Evolutionary conservation across 2,113 vertebrate genomes (phyloP).

Genomic region (Cyprinus carpio): DNA sequence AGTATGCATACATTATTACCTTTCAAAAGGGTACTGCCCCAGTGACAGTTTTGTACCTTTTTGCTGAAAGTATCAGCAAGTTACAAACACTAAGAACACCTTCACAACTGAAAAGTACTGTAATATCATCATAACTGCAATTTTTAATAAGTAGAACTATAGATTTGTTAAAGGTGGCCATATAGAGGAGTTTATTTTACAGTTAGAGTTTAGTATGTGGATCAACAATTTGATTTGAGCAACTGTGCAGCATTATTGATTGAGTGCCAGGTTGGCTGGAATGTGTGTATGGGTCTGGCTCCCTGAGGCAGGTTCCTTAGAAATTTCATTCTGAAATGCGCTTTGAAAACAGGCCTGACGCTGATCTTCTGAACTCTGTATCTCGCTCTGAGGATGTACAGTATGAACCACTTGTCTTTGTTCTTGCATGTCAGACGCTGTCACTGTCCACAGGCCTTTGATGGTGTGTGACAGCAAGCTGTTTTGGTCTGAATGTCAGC

Average conservation of each 20-base stretch:
- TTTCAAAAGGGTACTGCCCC: too few species aligned
- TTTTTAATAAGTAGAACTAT: too few species aligned
- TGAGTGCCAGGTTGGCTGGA: background rate
- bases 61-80: too few species aligned
- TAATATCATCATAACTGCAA: too few species aligned
- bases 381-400: conserved; percentile 3
- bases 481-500: conserved; percentile 43
- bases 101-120: too few species aligned
- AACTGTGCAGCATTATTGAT: background rate
- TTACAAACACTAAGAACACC: too few species aligned
- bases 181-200: background rate
- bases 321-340: background rate
- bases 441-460: conserved; percentile 40
- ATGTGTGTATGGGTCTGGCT: background rate
- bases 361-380: background rate
- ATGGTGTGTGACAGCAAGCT: conserved; percentile 49
- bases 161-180: background rate
- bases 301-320: background rate
- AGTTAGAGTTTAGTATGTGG: background rate
- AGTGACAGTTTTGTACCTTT: too few species aligned
- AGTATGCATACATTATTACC: too few species aligned
- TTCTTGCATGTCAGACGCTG: conserved; percentile 35
- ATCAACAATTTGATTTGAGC: background rate
- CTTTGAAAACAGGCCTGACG: background rate
- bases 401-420: conserved; percentile 29